Conservation (phyloP, 2,113 vertebrate genomes). For the Cyphomyrus discorhynchus region DNA sequence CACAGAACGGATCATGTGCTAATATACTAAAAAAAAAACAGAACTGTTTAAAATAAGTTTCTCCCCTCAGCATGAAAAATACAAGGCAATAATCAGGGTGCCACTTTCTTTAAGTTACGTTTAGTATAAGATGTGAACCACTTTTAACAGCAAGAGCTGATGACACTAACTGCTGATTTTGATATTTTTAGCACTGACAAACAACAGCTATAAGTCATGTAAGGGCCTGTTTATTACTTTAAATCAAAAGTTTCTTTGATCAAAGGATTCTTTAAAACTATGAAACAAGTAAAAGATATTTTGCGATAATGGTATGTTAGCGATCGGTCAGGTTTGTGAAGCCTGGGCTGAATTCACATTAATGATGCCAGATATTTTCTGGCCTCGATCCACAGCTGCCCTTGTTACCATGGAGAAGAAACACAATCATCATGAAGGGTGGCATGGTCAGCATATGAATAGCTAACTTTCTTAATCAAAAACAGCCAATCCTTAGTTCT, state of each 20-base stretch:
- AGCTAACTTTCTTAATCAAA: background rate
- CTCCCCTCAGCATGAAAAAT: background rate
- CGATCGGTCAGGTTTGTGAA: background rate
- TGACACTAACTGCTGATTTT: background rate
- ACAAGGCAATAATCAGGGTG: background rate
- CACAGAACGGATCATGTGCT: constrained; percentile 13
- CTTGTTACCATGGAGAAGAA: background rate
- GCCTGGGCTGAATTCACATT: background rate
- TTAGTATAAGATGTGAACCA: background rate
- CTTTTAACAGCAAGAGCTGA: background rate
- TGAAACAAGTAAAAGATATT: background rate
- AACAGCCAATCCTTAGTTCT: background rate
- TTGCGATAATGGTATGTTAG: background rate
- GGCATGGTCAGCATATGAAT: background rate
- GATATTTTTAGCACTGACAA: background rate
- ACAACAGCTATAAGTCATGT: background rate
- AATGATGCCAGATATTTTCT: background rate
- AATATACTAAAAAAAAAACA: background rate
- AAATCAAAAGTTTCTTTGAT: background rate
- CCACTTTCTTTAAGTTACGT: background rate
- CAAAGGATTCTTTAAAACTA: background rate
- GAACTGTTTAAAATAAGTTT: background rate
- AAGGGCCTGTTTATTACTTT: background rate
- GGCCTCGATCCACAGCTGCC: background rate
- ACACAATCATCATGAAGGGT: background rate